Conservation (phyloP, 2,113 vertebrate genomes). For the Colossoma macropomum region DNA sequence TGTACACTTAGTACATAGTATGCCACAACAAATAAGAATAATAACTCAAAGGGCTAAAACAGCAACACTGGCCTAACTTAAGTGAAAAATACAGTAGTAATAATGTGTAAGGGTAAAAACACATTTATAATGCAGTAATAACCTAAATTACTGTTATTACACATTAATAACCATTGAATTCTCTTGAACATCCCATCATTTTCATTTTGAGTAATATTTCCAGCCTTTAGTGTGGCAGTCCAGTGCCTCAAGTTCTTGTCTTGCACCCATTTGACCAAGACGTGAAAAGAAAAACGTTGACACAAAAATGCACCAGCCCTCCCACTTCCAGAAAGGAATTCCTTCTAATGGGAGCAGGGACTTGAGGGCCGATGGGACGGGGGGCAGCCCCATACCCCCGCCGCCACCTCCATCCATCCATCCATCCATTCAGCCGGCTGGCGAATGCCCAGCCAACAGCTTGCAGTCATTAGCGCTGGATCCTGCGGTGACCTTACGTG, state of each 20-base stretch:
- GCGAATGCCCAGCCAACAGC: conserved; percentile 71
- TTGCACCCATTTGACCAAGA: conserved; percentile 9
- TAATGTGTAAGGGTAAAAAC: no score
- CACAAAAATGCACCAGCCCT: background rate
- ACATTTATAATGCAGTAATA: no score
- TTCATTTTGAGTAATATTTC: background rate
- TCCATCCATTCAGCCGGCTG: conserved; percentile 44
- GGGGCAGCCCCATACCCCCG: conserved; percentile 58
- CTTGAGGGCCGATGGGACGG: background rate
- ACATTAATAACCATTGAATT: conserved; percentile 11
- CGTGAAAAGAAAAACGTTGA: conserved; percentile 47
- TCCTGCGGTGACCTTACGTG: conserved; percentile 77
- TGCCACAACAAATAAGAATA: no score
- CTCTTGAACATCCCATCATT: conserved; percentile 10
- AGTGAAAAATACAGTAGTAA: no score
- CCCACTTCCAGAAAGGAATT: conserved; percentile 47
- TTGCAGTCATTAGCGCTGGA: conserved; percentile 80
- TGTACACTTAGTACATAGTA: no score
- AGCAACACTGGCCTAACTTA: no score
- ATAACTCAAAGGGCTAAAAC: no score
- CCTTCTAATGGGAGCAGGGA: conserved; percentile 25
- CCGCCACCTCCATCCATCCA: conserved; percentile 58
- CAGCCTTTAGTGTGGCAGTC: background rate
- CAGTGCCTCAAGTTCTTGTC: background rate
- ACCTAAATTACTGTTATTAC: background rate